These are phyloP conservation scores for Perdita meconis DNA, from an alignment of 2,888 invertebrate genomes.

Conservation along the genomic window DNA sequence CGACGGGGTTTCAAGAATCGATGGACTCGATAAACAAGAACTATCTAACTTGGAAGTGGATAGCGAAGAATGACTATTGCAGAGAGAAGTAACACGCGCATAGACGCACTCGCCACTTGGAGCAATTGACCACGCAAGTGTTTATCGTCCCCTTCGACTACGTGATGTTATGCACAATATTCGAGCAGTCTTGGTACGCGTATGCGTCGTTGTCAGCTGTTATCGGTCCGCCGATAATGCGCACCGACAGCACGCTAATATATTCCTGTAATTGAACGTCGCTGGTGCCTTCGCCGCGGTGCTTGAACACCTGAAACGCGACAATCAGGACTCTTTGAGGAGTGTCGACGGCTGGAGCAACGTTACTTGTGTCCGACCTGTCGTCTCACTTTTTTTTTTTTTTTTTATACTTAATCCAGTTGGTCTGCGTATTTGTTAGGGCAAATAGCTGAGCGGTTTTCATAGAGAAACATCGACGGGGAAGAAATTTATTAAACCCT, in stretches of 20 bases:
- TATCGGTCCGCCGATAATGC: conserved; percentile 50
- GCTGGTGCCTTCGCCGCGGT: too few relatives aligned
- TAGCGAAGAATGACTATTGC: conserved; percentile 66
- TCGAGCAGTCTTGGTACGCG: conserved; percentile 59
- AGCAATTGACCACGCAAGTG: conserved; percentile 83
- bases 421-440: too few relatives aligned
- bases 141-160: conserved; percentile 82
- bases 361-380: too few relatives aligned
- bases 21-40: background rate
- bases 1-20: too few relatives aligned
- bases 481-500: too few relatives aligned
- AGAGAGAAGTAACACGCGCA: conserved; percentile 68
- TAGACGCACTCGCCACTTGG: conserved; percentile 80
- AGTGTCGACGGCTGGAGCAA: too few relatives aligned
- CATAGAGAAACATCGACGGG: too few relatives aligned
- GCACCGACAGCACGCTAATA: conserved; percentile 18
- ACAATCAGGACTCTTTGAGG: too few relatives aligned
- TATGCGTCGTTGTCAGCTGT: conserved; percentile 48
- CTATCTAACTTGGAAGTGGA: background rate
- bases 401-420: too few relatives aligned
- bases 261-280: conserved; percentile 14
- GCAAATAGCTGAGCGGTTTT: too few relatives aligned
- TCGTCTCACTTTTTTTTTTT: too few relatives aligned
- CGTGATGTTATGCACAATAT: conserved; percentile 81
- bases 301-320: background rate